Conservation (phyloP, 2,888 invertebrate species). For the Oeneis ivallda region DNA sequence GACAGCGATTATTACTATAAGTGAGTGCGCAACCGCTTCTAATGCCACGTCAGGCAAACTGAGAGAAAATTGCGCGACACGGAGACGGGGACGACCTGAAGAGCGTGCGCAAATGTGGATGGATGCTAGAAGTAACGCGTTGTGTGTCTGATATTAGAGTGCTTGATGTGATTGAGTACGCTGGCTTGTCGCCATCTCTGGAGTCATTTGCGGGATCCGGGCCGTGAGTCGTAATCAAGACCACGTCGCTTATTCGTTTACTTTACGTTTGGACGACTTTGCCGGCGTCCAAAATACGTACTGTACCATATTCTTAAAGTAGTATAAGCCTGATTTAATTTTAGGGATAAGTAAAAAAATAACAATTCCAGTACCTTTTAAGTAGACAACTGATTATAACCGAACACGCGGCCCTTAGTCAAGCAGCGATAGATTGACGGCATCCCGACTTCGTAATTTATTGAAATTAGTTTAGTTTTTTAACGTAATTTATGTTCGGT, state of each 20-base stretch:
- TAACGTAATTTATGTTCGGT: constrained; percentile 72
- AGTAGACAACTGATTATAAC: constrained; percentile 80
- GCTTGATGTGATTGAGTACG: constrained; percentile 60
- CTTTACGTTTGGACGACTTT: constrained; percentile 73
- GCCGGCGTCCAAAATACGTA: constrained; percentile 67
- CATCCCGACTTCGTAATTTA: constrained; percentile 82
- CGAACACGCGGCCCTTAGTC: constrained; percentile 81
- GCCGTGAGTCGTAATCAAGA: constrained; percentile 77
- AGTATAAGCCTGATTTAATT: constrained; percentile 74
- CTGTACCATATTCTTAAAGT: constrained; percentile 78
- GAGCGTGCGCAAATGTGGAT: constrained; percentile 72
- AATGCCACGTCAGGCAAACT: constrained; percentile 56
- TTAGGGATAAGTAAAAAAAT: constrained; percentile 76
- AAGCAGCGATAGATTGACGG: constrained; percentile 79
- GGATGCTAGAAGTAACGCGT: constrained; percentile 60
- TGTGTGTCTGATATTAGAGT: constrained; percentile 45
- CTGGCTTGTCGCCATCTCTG: constrained; percentile 80
- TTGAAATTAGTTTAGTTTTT: constrained; percentile 68
- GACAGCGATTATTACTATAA: constrained; percentile 74
- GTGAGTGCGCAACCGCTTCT: constrained; percentile 65
- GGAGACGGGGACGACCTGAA: constrained; percentile 77
- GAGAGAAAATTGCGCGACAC: constrained; percentile 60
- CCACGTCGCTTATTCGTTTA: constrained; percentile 77
- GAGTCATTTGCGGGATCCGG: constrained; percentile 70
- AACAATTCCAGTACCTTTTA: constrained; percentile 77